phyloP scores from a whole-genome alignment of 2,888 invertebrate species.

The Kryphioiulus occultus region DNA sequence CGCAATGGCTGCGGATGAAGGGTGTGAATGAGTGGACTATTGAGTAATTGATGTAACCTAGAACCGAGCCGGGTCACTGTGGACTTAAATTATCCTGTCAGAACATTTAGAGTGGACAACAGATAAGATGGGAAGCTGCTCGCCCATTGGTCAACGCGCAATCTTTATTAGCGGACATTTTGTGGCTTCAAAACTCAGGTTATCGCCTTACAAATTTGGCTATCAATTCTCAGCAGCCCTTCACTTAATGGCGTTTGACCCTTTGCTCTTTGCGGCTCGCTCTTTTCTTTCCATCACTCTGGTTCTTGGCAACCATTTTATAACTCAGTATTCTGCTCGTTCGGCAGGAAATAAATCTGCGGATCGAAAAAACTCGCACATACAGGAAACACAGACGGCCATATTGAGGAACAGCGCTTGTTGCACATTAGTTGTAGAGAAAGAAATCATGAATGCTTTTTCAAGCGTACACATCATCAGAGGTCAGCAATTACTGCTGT shows the following conservation, averaged over 20 bases:
- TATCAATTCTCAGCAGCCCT: constrained; percentile 39
- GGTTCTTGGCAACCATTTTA: constrained; percentile 34
- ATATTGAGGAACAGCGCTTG: background rate
- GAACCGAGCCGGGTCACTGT: constrained; percentile 9
- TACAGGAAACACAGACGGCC: background rate
- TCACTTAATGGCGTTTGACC: constrained; percentile 31
- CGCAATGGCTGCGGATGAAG: background rate
- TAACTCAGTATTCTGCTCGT: background rate
- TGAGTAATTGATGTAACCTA: constrained; percentile 35
- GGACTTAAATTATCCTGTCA: constrained; percentile 35
- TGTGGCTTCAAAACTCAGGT: constrained; percentile 21
- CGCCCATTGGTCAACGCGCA: background rate
- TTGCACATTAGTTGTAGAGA: background rate
- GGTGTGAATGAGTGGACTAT: constrained; percentile 32
- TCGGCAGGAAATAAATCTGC: constrained; percentile 24
- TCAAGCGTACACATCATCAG: too few relatives aligned
- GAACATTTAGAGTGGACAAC: constrained; percentile 38
- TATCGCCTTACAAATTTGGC: constrained; percentile 40
- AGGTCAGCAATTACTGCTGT: too few relatives aligned
- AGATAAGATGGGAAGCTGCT: background rate
- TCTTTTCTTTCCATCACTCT: constrained; percentile 14
- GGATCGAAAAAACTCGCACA: background rate
- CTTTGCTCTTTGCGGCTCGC: constrained; percentile 3
- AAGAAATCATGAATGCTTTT: too few relatives aligned
- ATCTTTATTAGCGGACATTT: constrained; percentile 39